Evolutionary conservation across 2,888 invertebrate genomes (phyloP).

Genomic region (Brenthis ino): DNA sequence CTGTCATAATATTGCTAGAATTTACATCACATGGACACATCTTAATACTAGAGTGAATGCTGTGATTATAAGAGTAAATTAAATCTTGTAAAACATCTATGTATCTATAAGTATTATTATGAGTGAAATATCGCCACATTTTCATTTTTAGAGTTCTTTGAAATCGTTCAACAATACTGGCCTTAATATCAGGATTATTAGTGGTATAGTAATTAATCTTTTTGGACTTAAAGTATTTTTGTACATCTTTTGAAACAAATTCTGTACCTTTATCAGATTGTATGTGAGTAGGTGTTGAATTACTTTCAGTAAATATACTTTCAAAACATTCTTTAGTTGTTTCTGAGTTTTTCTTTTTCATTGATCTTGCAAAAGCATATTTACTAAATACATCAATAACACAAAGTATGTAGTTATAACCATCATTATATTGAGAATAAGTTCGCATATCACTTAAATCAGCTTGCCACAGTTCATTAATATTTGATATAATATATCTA

Average conservation of each 20-base stretch:
- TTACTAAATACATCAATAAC: slow-evolving; percentile 43
- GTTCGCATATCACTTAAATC: slow-evolving; percentile 37
- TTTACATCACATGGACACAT: not conserved
- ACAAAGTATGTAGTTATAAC: slow-evolving; percentile 40
- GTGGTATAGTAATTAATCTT: slow-evolving; percentile 40
- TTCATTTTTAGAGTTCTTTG: slow-evolving; percentile 44
- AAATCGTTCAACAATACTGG: slow-evolving; percentile 44
- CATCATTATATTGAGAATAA: slow-evolving; percentile 41
- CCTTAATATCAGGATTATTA: slow-evolving; percentile 44
- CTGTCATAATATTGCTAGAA: not conserved
- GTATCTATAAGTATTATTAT: slow-evolving; percentile 35
- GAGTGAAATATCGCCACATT: slow-evolving; percentile 43
- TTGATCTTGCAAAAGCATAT: slow-evolving; percentile 38
- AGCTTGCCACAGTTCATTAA: slow-evolving; percentile 22
- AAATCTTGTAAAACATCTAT: slow-evolving; percentile 29
- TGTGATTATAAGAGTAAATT: not conserved
- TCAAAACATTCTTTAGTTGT: slow-evolving; percentile 31
- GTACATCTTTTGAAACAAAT: slow-evolving; percentile 40
- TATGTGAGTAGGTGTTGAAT: not conserved
- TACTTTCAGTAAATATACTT: slow-evolving; percentile 4
- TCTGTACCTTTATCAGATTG: slow-evolving; percentile 40
- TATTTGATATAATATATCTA: not conserved
- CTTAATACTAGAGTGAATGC: not conserved
- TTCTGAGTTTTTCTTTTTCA: slow-evolving; percentile 39
- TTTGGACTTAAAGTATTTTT: slow-evolving; percentile 36